phyloP scores from a whole-genome alignment of 2,113 vertebrate species.

The Scophthalmus maximus region DNA sequence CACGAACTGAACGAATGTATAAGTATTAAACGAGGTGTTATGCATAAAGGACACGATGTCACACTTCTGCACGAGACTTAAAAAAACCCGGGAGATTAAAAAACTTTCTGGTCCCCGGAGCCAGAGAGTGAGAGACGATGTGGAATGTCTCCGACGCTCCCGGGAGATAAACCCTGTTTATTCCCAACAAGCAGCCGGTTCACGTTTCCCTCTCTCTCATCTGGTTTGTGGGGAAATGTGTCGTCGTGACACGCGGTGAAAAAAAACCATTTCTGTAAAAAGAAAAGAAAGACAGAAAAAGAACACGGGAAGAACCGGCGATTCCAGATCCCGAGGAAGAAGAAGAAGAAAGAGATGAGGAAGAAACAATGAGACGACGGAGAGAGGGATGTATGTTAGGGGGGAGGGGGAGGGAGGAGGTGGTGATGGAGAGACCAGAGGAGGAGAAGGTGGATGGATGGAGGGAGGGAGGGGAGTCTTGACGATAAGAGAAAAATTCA shows the following conservation, averaged over 20 bases:
- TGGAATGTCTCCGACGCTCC: conserved; percentile 49
- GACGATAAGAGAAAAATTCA: conserved; percentile 89
- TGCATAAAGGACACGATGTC: no score
- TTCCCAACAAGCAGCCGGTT: conserved; percentile 34
- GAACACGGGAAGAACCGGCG: conserved; percentile 40
- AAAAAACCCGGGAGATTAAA: no score
- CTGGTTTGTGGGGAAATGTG: no score
- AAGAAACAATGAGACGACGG: conserved; percentile 34
- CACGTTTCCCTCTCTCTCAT: no score
- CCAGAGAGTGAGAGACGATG: conserved; percentile 35
- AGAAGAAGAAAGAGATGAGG: not conserved
- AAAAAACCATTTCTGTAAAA: no score
- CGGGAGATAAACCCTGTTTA: conserved; percentile 50
- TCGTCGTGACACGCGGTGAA: no score
- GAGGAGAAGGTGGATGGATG: conserved; percentile 65
- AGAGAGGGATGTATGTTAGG: conserved; percentile 6
- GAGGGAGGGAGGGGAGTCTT: conserved; percentile 63
- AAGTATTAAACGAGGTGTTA: no score
- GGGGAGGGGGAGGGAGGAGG: conserved; percentile 14
- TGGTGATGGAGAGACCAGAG: conserved; percentile 70
- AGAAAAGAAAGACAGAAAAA: conserved; percentile 53
- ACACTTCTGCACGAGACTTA: no score
- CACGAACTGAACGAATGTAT: no score
- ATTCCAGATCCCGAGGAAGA: conserved; percentile 55
- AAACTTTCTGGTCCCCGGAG: conserved; percentile 13